Evolutionary conservation across 1,140 invertebrate species (phyloP), one percentile per base, ranked within the genome.

Genomic region (Manduca sexta): DNA sequence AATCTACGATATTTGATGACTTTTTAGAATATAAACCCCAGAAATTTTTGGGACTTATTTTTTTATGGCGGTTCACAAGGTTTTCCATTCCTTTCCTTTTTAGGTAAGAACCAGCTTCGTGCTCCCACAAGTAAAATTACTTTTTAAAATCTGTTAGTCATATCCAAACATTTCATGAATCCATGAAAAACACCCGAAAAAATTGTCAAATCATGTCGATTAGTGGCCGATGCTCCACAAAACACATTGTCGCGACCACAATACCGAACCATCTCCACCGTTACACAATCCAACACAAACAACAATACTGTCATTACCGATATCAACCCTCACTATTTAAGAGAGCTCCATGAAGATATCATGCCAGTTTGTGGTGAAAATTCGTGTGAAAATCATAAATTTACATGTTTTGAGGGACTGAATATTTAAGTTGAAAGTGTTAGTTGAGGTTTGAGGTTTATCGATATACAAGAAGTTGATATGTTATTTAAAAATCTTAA

Each of bases 181-280:
- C 21, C 41, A 48, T 26, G n/a, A 17, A 51, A 46, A 30, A 40
- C 49, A 56, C 35, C 57, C 53, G 56, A 57, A 76, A 84, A 81
- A 82, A 64, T 49, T 46, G 78, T 56, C 74, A 70, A 83, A 81
- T 84, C 81, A 84, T 66, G 78, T 73, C 78, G 81, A 82, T 84
- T 83, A 83, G 78, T 73, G 67, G 55, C 51, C 61, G 53, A 65
- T 75, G 65, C 67, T 76, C 64, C 71, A 78, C 64, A 74, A 72
- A 65, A 67, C 72, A 64, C 56, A 74, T 81, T 81, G 80, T 81
- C 61, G 41, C 37, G 41, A 49, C 53, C 63, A 63, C 78, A 78
- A 80, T 66, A 64, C 60, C 58, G 26, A 62, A 64, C 69, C 59
- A 68, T 59, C 50, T 39, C 55, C 57, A 49, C 63, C 46, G 56